These are phyloP conservation scores for Fragum sueziense DNA, from an alignment of 2,888 invertebrate genomes.

Conservation along the genomic window DNA sequence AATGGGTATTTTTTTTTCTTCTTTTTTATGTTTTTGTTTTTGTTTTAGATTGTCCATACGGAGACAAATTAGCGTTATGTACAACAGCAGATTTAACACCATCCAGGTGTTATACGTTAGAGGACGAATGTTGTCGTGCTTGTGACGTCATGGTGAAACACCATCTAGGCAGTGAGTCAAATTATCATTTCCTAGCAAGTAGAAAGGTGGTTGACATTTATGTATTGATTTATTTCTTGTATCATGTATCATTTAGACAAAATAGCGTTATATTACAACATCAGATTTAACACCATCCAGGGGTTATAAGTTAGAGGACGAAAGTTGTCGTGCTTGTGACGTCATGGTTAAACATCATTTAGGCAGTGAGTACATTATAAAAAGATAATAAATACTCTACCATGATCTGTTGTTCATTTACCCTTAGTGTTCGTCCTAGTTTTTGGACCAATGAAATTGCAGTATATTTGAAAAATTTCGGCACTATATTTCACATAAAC, in stretches of 20 bases:
- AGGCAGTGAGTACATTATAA: neutral
- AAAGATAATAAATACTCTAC: no score
- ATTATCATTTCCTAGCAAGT: no score
- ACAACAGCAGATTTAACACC: slow-evolving; percentile 8
- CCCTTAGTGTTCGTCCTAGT: no score
- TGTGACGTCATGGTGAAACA: slow-evolving; percentile 11
- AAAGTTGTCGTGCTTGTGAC: slow-evolving; percentile 10
- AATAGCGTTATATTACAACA: no score
- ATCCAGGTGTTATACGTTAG: neutral
- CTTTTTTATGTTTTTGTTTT: neutral
- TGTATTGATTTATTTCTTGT: no score
- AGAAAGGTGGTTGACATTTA: no score
- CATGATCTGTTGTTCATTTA: no score
- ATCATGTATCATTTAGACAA: no score
- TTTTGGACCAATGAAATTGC: no score
- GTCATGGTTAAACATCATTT: slow-evolving; percentile 4
- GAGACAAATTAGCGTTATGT: slow-evolving; percentile 11
- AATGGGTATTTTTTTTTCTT: no score
- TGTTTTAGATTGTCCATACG: slow-evolving; percentile 9
- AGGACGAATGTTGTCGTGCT: slow-evolving; percentile 3
- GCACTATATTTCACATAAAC: no score
- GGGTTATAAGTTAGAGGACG: neutral
- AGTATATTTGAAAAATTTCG: no score
- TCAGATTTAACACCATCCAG: slow-evolving; percentile 8
- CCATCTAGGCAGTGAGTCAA: slow-evolving; percentile 2